Evolutionary conservation across 2,888 invertebrate species (phyloP), one percentile per base, ranked within the genome.

Genomic region (Apomyelois bistriatella): DNA sequence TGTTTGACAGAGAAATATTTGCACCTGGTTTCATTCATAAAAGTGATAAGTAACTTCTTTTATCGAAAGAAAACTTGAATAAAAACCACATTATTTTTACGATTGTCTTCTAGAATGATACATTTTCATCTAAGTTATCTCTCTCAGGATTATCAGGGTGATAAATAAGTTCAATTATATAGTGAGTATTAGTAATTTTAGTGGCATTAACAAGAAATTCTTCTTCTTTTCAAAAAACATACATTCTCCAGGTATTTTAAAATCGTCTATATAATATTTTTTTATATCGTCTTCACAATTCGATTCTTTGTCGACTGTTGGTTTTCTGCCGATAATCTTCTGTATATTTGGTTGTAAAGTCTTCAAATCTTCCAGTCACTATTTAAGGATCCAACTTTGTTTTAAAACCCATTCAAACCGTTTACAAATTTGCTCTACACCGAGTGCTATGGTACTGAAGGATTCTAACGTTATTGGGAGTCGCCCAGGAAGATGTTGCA

Each of bases 381-480:
- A 28, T 30, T n/a, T 9, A 0, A 30, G 7, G 30, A 43, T 43
- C 43, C 43, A 30, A 7, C 12, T 17, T 17, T 17, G n/a, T n/a
- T n/a, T n/a, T 5, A 5, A 22, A 22, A 22, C 22, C 22, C 5
- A 22, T 3, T 3, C 22, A 12, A 16, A 53, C 48, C 41, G 69
- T 65, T 69, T 65, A 70, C 68, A 59, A 65, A 58, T 53, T 54
- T 53, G 58, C 62, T 68, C 66, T 32, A 32, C 32, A 46, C 53
- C 13, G 58, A 54, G 63, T 62, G 58, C 49, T 53, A 52, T 36
- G 52, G 50, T 54, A 64, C 72, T 76, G 79, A 76, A 78, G 82
- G 69, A 75, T 52, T 63, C 75, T 78, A 78, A 82, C 73, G 74
- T 77, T 76, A 62, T 68, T 70, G 74, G 68, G 71, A 78, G 81